These are phyloP conservation scores for Chrysocyon brachyurus DNA, from an alignment of 2,797 vertebrate genomes.

Conservation along the genomic window DNA sequence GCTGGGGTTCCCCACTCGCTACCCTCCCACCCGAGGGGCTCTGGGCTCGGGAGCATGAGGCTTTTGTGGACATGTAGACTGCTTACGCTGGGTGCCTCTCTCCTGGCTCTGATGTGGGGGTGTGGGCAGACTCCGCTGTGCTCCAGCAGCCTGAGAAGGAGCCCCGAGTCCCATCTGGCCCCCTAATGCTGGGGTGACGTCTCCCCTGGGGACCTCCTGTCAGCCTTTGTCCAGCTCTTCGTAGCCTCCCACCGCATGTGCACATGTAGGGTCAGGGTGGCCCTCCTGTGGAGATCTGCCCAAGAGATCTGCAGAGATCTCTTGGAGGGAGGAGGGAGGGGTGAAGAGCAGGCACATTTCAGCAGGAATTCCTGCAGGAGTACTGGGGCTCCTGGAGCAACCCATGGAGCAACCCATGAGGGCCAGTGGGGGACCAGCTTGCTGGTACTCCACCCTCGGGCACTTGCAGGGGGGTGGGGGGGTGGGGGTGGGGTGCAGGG, in stretches of 20 bases:
- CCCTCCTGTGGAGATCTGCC: not conserved
- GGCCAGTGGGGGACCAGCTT: not conserved
- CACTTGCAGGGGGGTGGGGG: rapidly evolving
- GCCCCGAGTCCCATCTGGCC: too few species aligned
- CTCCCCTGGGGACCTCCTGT: not conserved
- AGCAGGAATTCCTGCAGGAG: not conserved
- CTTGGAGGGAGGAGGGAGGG: not conserved
- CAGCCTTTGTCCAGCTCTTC: not conserved
- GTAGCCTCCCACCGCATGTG: rapidly evolving
- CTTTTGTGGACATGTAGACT: rapidly evolving
- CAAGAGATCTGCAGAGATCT: not conserved
- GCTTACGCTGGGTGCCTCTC: rapidly evolving
- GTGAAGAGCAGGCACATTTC: too few species aligned
- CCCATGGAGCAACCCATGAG: not conserved
- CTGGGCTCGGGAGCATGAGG: too few species aligned
- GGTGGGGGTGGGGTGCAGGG: not conserved
- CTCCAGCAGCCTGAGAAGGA: not conserved
- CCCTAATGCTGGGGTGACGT: too few species aligned
- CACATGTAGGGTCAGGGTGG: not conserved
- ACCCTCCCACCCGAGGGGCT: not conserved
- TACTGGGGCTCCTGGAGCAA: not conserved
- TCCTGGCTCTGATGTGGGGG: too few species aligned
- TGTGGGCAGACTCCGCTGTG: not conserved
- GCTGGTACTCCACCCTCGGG: not conserved
- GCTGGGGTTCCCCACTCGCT: rapidly evolving